Percentiles rank a stretch among this genome's conserved stretches.
phyloP scores from a whole-genome alignment of 2,113 vertebrate species.

The Epinephelus fuscoguttatus region DNA sequence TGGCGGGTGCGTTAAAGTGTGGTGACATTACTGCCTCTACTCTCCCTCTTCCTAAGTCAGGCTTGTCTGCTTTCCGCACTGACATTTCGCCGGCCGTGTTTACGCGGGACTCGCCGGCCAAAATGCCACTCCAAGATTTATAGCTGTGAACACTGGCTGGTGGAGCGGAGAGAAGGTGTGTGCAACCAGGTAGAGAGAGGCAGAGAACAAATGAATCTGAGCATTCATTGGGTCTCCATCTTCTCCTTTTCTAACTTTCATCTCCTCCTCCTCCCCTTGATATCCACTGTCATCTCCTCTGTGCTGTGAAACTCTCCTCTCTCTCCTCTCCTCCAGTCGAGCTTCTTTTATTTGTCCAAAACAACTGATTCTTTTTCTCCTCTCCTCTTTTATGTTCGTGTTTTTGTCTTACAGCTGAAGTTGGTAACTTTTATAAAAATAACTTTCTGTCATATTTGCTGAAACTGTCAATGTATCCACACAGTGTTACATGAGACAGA shows the following conservation, averaged over 20 bases:
- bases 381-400: not conserved
- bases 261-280: constrained; percentile 38
- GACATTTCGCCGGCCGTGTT: constrained; percentile 80
- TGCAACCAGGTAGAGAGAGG: constrained; percentile 63
- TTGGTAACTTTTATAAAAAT: too few species aligned
- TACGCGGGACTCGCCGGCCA: constrained; percentile 69
- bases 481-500: too few species aligned
- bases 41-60: constrained; percentile 76
- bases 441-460: too few species aligned
- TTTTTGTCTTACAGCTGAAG: not conserved
- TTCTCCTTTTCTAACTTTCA: constrained; percentile 47
- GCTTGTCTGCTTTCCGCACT: constrained; percentile 75
- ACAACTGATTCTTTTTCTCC: not conserved
- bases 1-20: constrained; percentile 76
- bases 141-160: constrained; percentile 72
- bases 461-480: too few species aligned
- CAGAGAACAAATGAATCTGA: constrained; percentile 63
- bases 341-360: not conserved
- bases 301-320: constrained; percentile 53
- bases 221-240: constrained; percentile 49
- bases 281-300: constrained; percentile 50
- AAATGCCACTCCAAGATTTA: constrained; percentile 82
- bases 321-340: not conserved
- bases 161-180: constrained; percentile 63
- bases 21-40: constrained; percentile 81